A percentile compares a stretch with the other conserved stretches of the same genome.
phyloP scores from a whole-genome alignment of 2,797 vertebrate genomes.

The Anomalospiza imberbis region DNA sequence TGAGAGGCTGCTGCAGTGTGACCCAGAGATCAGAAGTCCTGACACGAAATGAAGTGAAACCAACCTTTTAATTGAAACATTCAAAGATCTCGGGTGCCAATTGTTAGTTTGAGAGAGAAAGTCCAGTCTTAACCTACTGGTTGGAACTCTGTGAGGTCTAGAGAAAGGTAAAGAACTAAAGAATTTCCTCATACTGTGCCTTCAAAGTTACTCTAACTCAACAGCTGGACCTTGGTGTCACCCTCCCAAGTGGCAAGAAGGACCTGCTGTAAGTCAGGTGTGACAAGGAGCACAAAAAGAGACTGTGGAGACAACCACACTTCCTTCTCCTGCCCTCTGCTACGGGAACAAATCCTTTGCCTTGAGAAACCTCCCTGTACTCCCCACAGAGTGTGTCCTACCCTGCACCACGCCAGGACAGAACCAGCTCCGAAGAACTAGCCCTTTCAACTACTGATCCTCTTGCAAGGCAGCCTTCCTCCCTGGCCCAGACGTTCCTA shows the following conservation, averaged over 20 bases:
- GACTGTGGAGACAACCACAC: not conserved
- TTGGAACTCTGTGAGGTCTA: not conserved
- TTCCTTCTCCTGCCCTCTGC: not conserved
- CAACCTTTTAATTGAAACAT: not conserved
- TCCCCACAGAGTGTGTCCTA: not conserved
- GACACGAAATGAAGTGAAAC: not conserved
- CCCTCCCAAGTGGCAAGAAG: not conserved
- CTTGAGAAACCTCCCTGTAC: not conserved
- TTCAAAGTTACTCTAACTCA: not conserved
- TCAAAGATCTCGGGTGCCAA: not conserved
- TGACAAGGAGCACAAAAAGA: not conserved
- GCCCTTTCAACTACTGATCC: rapidly evolving
- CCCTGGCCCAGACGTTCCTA: not conserved
- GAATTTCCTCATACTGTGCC: not conserved
- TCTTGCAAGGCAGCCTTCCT: not conserved
- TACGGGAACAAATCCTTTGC: not conserved
- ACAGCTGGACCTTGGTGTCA: not conserved
- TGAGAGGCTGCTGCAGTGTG: not conserved
- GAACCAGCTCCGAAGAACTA: not conserved
- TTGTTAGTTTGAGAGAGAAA: not conserved
- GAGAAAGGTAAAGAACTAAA: slow-evolving; percentile 35
- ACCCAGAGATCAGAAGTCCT: not conserved
- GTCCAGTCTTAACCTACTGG: not conserved
- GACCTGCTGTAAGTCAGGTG: not conserved
- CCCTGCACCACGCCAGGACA: not conserved